A percentile compares a stretch with the other conserved stretches of the same genome.
These are phyloP conservation scores for Nomada ferruginata DNA, from an alignment of 2,888 invertebrate genomes.

Conservation along the genomic window DNA sequence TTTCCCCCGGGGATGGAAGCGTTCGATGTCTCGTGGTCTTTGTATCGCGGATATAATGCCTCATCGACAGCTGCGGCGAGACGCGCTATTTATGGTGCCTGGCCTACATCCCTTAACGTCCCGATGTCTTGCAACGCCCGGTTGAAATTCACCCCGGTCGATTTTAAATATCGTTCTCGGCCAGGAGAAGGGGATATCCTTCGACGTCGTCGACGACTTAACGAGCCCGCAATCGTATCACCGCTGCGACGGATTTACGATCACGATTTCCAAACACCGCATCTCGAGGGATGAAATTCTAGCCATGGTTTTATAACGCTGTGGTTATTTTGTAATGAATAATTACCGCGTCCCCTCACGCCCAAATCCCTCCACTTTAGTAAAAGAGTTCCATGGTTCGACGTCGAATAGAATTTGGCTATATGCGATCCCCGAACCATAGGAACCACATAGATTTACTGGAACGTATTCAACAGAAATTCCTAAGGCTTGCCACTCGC, in stretches of 20 bases:
- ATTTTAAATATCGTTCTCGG: not conserved
- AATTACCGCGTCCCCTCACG: too few relatives aligned
- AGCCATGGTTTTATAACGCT: too few relatives aligned
- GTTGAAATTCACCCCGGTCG: constrained; percentile 4
- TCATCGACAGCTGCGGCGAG: constrained; percentile 12
- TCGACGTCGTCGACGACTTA: not conserved
- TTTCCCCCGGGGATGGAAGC: not conserved
- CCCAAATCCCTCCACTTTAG: too few relatives aligned
- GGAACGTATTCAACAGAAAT: too few relatives aligned
- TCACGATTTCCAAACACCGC: not conserved
- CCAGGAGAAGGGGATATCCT: not conserved
- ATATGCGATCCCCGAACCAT: too few relatives aligned
- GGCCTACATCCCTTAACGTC: constrained; percentile 24
- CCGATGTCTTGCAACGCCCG: not conserved
- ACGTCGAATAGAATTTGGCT: too few relatives aligned
- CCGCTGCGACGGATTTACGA: too few relatives aligned
- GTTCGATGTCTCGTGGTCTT: not conserved
- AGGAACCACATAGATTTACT: too few relatives aligned
- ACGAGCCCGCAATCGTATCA: not conserved
- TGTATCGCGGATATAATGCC: not conserved
- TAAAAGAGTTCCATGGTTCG: too few relatives aligned
- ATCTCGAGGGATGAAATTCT: too few relatives aligned
- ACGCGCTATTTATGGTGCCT: constrained; percentile 29
- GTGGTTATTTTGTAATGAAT: too few relatives aligned
- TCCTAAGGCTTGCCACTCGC: too few relatives aligned